Percentiles rank a stretch among this genome's conserved stretches.
Evolutionary conservation across 1,140 invertebrate species (phyloP).

Genomic region (Lanistes nyassanus): DNA sequence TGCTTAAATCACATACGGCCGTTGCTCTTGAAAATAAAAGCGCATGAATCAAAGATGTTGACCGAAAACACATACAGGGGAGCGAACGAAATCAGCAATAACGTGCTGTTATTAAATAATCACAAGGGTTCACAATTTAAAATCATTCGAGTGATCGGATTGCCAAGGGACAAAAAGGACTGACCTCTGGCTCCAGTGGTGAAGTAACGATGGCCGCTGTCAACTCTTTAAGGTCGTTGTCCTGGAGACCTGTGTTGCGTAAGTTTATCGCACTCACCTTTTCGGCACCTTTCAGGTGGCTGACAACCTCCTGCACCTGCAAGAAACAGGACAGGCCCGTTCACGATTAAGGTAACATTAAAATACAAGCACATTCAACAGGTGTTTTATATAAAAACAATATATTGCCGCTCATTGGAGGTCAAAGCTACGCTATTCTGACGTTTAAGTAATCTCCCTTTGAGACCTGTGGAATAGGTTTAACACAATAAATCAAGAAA

Average conservation of each 20-base stretch:
- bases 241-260: slow-evolving; percentile 39
- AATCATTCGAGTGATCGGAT: too few species aligned
- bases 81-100: too few species aligned
- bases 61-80: too few species aligned
- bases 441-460: too few species aligned
- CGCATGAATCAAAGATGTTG: too few species aligned
- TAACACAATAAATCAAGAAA: too few species aligned
- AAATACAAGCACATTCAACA: not conserved
- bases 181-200: slow-evolving; percentile 37
- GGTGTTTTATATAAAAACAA: not conserved
- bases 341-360: not conserved
- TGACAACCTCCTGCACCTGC: slow-evolving; percentile 34
- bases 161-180: slow-evolving; percentile 15
- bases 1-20: too few species aligned
- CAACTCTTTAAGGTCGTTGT: slow-evolving; percentile 33
- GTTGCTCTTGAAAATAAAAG: too few species aligned
- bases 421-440: not conserved
- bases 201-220: slow-evolving; percentile 29
- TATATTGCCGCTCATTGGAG: not conserved
- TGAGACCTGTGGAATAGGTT: too few species aligned
- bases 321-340: not conserved
- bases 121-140: too few species aligned
- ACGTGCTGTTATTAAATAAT: too few species aligned
- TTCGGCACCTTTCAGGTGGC: slow-evolving; percentile 22
- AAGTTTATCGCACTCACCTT: slow-evolving; percentile 30